A percentile compares a stretch with the other conserved stretches of the same genome.
phyloP scores from a whole-genome alignment of 2,888 invertebrate species.

The Tiphia femorata region DNA sequence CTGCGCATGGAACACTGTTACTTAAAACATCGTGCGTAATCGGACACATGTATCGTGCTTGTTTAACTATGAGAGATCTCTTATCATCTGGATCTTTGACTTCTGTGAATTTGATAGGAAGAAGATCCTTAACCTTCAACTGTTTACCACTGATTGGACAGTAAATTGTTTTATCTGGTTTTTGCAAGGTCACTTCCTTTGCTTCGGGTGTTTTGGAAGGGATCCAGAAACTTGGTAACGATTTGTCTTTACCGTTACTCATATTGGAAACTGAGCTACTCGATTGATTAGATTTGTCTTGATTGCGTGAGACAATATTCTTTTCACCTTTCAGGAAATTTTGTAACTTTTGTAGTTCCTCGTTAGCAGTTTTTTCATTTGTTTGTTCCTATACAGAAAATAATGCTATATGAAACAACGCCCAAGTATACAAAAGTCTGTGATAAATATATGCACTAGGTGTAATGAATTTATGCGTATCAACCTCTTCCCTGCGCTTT shows the following conservation, averaged over 20 bases:
- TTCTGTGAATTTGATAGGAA: slow-evolving; percentile 92
- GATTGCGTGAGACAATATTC: slow-evolving; percentile 72
- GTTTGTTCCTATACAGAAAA: slow-evolving; percentile 71
- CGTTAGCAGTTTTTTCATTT: slow-evolving; percentile 79
- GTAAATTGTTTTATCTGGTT: slow-evolving; percentile 83
- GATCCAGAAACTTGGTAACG: slow-evolving; percentile 96
- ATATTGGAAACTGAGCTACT: slow-evolving; percentile 81
- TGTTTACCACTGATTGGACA: slow-evolving; percentile 90
- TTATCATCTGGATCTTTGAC: slow-evolving; percentile 91
- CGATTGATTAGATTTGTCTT: slow-evolving; percentile 26
- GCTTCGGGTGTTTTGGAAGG: slow-evolving; percentile 94
- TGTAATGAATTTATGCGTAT: neutral
- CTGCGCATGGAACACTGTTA: slow-evolving; percentile 94
- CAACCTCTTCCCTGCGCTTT: slow-evolving; percentile 79
- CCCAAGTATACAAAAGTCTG: neutral
- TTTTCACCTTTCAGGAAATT: slow-evolving; percentile 88
- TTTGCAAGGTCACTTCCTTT: slow-evolving; percentile 76
- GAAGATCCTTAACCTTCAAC: slow-evolving; percentile 91
- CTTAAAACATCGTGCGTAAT: slow-evolving; percentile 96
- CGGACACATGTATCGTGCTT: slow-evolving; percentile 96
- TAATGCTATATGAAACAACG: neutral
- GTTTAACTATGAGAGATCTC: slow-evolving; percentile 87
- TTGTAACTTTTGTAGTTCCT: slow-evolving; percentile 80
- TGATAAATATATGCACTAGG: neutral
- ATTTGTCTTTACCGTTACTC: slow-evolving; percentile 81